phyloP scores from a whole-genome alignment of 2,888 invertebrate genomes.

The Plebejus melissa region DNA sequence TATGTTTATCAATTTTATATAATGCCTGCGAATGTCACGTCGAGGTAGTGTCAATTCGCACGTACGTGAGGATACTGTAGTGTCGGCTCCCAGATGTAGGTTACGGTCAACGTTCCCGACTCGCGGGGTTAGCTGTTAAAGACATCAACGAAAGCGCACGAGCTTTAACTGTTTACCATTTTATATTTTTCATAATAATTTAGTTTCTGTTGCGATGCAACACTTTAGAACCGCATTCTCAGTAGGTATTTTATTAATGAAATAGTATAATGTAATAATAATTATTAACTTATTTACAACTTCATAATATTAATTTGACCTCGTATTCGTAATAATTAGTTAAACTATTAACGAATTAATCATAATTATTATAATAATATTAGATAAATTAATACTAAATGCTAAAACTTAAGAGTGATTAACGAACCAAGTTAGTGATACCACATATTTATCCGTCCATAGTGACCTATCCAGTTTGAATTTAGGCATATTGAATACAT shows the following conservation, averaged over 20 bases:
- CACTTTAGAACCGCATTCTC: neutral
- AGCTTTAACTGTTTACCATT: conserved; percentile 22
- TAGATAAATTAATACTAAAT: no score
- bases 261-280: neutral
- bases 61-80: neutral
- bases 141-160: conserved; percentile 47
- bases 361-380: neutral
- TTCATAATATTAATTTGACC: neutral
- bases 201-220: neutral
- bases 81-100: conserved; percentile 28
- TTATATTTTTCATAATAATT: neutral
- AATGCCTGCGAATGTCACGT: conserved; percentile 25
- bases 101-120: conserved; percentile 47
- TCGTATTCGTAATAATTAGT: neutral
- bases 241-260: neutral
- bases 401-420: no score
- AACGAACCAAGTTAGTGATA: neutral
- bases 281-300: neutral
- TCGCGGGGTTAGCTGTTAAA: conserved; percentile 48
- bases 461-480: neutral
- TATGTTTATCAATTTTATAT: conserved; percentile 59
- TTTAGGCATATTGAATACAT: neutral
- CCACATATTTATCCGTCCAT: neutral
- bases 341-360: neutral
- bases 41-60: conserved; percentile 17